These are phyloP conservation scores for Equus quagga DNA, from an alignment of 2,113 vertebrate genomes.

Conservation along the genomic window DNA sequence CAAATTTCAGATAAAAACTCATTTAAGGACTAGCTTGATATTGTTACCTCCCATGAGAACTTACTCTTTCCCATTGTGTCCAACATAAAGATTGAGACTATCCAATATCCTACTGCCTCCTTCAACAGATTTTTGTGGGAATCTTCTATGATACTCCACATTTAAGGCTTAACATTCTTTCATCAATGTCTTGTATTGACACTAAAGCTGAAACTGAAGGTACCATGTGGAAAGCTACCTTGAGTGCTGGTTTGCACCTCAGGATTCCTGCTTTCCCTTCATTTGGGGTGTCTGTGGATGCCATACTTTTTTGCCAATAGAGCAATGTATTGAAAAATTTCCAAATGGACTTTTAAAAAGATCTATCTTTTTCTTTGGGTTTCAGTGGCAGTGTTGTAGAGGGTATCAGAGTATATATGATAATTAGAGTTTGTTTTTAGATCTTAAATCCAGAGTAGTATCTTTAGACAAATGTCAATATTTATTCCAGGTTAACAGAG, in stretches of 20 bases:
- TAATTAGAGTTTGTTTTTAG: background rate
- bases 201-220: background rate
- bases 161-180: background rate
- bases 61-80: background rate
- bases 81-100: background rate
- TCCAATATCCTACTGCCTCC: too few species aligned
- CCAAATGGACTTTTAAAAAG: background rate
- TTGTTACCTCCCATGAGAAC: background rate
- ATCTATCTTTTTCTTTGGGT: background rate
- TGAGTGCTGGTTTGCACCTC: background rate
- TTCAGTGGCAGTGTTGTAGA: background rate
- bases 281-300: background rate
- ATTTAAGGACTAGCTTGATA: background rate
- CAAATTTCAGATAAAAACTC: background rate
- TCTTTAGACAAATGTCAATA: constrained; percentile 12
- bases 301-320: background rate
- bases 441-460: background rate
- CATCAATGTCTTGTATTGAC: background rate
- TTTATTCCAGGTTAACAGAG: background rate
- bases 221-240: background rate
- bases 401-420: background rate
- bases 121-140: background rate
- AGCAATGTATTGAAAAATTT: background rate
- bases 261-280: background rate
- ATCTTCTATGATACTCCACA: background rate